Evolutionary conservation across 1,140 invertebrate genomes (phyloP), one percentile per base, ranked within the genome.

Genomic region (Nylanderia fulva): DNA sequence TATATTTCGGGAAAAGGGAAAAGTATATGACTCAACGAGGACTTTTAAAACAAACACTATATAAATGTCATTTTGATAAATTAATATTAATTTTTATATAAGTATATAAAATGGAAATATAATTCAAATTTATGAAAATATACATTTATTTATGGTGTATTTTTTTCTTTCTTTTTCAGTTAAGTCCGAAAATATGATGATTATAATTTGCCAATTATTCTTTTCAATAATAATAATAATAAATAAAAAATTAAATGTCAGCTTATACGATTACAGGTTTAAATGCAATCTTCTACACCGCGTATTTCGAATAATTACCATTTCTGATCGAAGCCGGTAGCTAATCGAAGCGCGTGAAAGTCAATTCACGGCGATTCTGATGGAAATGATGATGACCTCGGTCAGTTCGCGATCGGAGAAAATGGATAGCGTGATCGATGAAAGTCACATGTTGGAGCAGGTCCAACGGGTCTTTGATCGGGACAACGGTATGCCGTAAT

Each of bases 391-490:
- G 82, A 69, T n/a, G n/a, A n/a, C n/a, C 52, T 63, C 21, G 69
- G 74, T 76, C 80, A 86, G 27, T 39, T 61, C 33, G 79, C 39
- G n/a, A 84, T n/a, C 39, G 60, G 72, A 86, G 85, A 76, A 90
- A 90, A 90, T 87, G 42, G 60, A 66, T 5, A 58, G 64, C 69
- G 52, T 60, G 85, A 39, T 75, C 85, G 79, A 90, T 85, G 88
- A 90, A 90, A 90, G 88, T 90, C 66, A 61, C 72, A 52, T 11
- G 24, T 90, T 90, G 88, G 88, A 90, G 85, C 36, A 8, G 33
- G 69, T 87, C 88, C 88, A 90, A 83, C 29, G 64, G 33, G n/a
- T 68, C 11, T 36, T 15, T 4, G 36, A 66, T 6, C 58, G 11
- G 18, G 27, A 54, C 45, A 39, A 63, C 8, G 60, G 42, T 42